These are phyloP conservation scores for Tretioscincus oriximinensis DNA, from an alignment of 2,113 vertebrate species.

Conservation along the genomic window DNA sequence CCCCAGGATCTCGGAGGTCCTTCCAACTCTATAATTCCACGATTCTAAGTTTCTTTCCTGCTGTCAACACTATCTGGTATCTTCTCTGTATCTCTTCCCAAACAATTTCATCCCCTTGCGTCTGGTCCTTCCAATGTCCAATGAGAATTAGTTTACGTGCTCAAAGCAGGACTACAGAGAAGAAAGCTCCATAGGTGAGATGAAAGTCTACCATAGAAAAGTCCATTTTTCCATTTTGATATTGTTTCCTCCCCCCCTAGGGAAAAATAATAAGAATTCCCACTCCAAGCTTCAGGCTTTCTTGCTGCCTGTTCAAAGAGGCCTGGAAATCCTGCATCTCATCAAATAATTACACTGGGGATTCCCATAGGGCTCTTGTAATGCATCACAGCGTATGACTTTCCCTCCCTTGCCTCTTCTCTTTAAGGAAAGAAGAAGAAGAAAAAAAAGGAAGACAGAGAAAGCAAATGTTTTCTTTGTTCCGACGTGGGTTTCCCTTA, in stretches of 20 bases:
- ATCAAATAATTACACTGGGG: constrained; percentile 3
- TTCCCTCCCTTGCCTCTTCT: neutral
- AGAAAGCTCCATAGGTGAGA: no score
- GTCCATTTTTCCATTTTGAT: no score
- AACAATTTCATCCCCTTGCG: no score
- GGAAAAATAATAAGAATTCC: neutral
- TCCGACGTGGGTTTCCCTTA: neutral
- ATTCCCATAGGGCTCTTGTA: constrained; percentile 22
- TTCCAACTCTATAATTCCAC: no score
- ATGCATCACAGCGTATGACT: constrained; percentile 11
- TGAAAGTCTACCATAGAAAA: no score
- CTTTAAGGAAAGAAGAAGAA: neutral
- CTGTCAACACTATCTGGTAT: no score
- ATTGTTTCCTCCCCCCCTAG: neutral
- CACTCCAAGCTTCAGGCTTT: neutral
- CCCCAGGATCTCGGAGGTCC: no score
- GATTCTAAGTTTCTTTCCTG: no score
- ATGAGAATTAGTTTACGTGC: no score
- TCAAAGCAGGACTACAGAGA: no score
- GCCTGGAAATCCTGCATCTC: constrained; percentile 16
- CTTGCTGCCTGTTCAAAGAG: neutral
- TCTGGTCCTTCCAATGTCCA: no score
- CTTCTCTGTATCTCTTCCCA: no score
- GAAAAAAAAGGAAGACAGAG: neutral
- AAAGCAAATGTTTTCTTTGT: neutral